These are phyloP conservation scores for Fringilla coelebs DNA, from an alignment of 2,797 vertebrate species.

Conservation along the genomic window DNA sequence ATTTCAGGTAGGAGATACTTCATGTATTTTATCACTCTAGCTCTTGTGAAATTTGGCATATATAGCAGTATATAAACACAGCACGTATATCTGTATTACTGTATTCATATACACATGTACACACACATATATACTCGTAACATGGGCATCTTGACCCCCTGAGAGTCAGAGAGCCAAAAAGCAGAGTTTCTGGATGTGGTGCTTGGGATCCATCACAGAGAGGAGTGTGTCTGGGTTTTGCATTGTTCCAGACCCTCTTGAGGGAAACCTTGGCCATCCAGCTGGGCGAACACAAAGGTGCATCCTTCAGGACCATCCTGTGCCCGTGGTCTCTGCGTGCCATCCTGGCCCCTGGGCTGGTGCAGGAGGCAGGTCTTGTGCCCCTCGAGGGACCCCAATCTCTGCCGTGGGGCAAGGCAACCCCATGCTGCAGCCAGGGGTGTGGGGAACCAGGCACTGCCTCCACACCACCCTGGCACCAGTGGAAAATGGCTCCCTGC, in stretches of 20 bases:
- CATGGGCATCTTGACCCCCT: background rate
- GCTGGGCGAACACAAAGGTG: fast-evolving
- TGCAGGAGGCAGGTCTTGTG: background rate
- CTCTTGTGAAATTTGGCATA: background rate
- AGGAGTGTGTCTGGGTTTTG: fast-evolving
- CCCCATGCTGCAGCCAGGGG: background rate
- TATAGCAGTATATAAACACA: background rate
- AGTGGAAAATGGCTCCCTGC: background rate
- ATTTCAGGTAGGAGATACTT: background rate
- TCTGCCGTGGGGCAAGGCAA: conserved; percentile 30
- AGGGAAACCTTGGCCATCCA: background rate
- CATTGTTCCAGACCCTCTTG: fast-evolving
- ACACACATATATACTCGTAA: background rate
- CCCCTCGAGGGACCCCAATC: fast-evolving
- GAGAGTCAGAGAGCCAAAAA: background rate
- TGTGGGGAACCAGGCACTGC: background rate
- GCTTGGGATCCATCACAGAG: background rate
- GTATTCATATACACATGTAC: background rate
- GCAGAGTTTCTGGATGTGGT: background rate
- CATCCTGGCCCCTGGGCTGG: fast-evolving
- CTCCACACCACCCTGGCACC: fast-evolving
- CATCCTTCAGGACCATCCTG: background rate
- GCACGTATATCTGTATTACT: background rate
- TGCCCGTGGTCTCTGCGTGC: fast-evolving
- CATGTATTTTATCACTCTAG: background rate